Conservation (phyloP, 1,140 invertebrate species). For the Laupala kohalensis region DNA sequence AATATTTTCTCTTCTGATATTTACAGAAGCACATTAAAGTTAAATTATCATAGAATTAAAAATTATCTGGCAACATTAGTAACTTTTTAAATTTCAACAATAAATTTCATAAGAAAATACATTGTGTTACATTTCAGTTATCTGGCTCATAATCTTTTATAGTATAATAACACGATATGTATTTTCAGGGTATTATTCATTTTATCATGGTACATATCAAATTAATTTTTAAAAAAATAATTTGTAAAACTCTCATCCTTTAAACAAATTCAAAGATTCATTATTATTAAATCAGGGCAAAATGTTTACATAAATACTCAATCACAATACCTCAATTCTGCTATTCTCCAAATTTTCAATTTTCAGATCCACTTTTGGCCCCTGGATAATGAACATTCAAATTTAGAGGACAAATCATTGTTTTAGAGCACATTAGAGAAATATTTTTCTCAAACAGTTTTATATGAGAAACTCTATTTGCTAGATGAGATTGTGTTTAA, state of each 20-base stretch:
- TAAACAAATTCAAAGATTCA: too few relatives aligned
- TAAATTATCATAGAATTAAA: not conserved
- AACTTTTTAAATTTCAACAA: not conserved
- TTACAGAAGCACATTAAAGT: not conserved
- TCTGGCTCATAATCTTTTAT: not conserved
- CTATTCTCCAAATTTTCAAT: not conserved
- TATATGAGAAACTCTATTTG: too few relatives aligned
- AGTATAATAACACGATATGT: too few relatives aligned
- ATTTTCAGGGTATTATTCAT: too few relatives aligned
- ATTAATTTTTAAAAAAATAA: too few relatives aligned
- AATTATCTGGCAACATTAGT: not conserved
- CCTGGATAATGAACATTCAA: not conserved
- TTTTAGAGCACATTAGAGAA: not conserved
- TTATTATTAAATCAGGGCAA: too few relatives aligned
- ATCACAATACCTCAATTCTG: too few relatives aligned
- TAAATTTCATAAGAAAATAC: not conserved
- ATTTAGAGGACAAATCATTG: not conserved
- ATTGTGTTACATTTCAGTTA: not conserved
- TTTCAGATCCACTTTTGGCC: not conserved
- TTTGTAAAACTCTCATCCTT: too few relatives aligned
- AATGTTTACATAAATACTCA: too few relatives aligned
- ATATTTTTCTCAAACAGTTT: not conserved
- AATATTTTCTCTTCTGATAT: not conserved
- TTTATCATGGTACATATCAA: too few relatives aligned
- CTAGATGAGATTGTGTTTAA: too few relatives aligned